phyloP scores from a whole-genome alignment of 35 echinoderm and acorn worm genomes.

The Apostichopus parvimensis region DNA sequence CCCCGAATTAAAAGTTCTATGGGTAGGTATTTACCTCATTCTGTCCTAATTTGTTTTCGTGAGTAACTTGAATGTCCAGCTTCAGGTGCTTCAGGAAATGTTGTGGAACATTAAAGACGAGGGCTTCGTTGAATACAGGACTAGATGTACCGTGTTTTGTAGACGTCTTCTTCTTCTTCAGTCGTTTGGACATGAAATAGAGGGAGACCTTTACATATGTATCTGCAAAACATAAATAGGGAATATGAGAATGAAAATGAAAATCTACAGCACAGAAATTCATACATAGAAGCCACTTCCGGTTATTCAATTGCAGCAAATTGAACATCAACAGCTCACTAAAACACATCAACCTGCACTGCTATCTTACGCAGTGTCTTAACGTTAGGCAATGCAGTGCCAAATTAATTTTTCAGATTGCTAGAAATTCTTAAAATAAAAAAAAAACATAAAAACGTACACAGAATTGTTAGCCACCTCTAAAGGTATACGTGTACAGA shows the following conservation, averaged over 20 bases:
- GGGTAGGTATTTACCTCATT: slow-evolving; percentile 69
- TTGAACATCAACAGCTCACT: too few relatives aligned
- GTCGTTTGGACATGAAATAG: slow-evolving; percentile 77
- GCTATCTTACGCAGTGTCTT: too few relatives aligned
- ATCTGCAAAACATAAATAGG: slow-evolving; percentile 60
- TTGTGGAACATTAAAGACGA: slow-evolving; percentile 80
- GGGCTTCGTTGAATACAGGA: slow-evolving; percentile 96
- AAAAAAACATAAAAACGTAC: too few relatives aligned
- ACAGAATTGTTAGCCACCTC: too few relatives aligned
- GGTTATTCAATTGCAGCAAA: too few relatives aligned
- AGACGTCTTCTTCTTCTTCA: slow-evolving; percentile 98
- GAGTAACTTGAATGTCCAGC: slow-evolving; percentile 86
- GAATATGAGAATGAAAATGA: neutral
- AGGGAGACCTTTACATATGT: slow-evolving; percentile 96
- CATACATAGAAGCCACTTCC: too few relatives aligned
- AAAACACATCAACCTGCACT: too few relatives aligned
- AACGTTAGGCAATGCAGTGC: too few relatives aligned
- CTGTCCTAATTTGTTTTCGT: slow-evolving; percentile 92
- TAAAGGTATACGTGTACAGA: too few relatives aligned
- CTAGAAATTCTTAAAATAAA: too few relatives aligned
- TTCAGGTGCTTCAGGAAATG: slow-evolving; percentile 83
- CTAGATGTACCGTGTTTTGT: slow-evolving; percentile 80
- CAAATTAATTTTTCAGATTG: too few relatives aligned
- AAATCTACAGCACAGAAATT: neutral
- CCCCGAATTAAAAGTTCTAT: too few relatives aligned